Percentiles rank a stretch among this genome's conserved stretches.
These are phyloP conservation scores for Pterocles orientalis DNA, from an alignment of 2,113 vertebrate species.

Conservation along the genomic window DNA sequence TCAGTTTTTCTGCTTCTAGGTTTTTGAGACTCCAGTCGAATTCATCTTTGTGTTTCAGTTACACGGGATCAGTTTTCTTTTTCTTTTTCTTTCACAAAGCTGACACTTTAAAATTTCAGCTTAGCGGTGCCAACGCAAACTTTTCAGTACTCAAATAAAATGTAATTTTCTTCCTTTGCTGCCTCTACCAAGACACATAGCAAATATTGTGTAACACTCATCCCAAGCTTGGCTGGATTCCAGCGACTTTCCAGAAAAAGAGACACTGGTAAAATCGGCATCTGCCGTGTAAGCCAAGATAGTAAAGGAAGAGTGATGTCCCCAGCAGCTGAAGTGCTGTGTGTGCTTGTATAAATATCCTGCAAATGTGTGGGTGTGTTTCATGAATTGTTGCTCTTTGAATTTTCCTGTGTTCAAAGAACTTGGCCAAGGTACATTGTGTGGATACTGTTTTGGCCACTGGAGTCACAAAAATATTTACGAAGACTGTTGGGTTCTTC, in stretches of 20 bases:
- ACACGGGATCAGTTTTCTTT: neutral
- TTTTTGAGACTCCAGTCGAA: neutral
- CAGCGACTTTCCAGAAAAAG: neutral
- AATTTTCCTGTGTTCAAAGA: neutral
- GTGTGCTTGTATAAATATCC: neutral
- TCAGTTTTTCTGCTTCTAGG: neutral
- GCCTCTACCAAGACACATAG: neutral
- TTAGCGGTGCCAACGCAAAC: neutral
- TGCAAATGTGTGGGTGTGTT: neutral
- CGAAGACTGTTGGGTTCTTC: neutral
- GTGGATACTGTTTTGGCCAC: conserved; percentile 26
- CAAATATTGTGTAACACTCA: neutral
- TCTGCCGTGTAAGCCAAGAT: neutral
- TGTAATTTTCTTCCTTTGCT: neutral
- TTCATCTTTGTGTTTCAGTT: neutral
- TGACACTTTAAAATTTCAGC: neutral
- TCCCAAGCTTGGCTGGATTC: neutral
- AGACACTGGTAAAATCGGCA: neutral
- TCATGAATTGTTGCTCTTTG: neutral
- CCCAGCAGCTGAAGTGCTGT: neutral
- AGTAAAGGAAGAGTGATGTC: neutral
- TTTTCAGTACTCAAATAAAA: neutral
- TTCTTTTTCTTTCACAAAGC: neutral
- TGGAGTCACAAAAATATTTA: conserved; percentile 23
- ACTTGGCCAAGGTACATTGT: neutral